Evolutionary conservation across 2,113 vertebrate species (phyloP).

Genomic region (Acanthochromis polyacanthus): DNA sequence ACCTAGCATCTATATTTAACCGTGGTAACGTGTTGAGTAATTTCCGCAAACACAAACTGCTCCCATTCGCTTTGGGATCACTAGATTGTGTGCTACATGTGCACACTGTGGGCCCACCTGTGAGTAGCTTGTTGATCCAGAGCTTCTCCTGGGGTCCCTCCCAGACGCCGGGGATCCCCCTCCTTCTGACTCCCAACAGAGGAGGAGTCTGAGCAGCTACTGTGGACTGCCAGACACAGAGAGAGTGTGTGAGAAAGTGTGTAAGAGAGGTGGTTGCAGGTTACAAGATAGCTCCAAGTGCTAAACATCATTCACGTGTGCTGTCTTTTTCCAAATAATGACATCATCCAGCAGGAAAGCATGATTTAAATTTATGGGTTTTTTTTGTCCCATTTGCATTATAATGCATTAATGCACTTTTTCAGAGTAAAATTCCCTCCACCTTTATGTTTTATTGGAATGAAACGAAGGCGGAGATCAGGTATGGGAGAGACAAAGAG

Average conservation of each 20-base stretch:
- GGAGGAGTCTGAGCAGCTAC: constrained; percentile 82
- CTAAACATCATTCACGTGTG: neutral
- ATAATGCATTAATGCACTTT: neutral
- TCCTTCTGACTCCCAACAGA: constrained; percentile 81
- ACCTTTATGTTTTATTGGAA: constrained; percentile 2
- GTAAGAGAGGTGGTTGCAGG: neutral
- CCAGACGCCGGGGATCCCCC: constrained; percentile 78
- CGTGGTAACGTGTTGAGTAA: neutral
- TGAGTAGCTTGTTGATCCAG: constrained; percentile 72
- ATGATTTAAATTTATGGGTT: neutral
- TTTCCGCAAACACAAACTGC: neutral
- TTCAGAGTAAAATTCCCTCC: neutral
- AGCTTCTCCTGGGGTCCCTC: constrained; percentile 74
- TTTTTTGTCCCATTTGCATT: neutral
- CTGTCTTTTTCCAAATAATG: neutral
- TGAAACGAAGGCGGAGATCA: neutral
- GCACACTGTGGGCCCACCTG: constrained; percentile 62
- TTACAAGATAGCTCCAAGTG: constrained; percentile 3
- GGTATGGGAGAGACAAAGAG: constrained; percentile 30
- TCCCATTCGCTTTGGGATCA: neutral
- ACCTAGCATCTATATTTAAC: constrained; percentile 19
- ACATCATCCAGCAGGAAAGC: neutral
- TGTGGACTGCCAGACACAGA: constrained; percentile 65
- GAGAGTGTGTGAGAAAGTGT: constrained; percentile 14
- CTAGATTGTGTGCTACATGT: constrained; percentile 1